Evolutionary conservation across 92 coral and sea anemone species (phyloP).

Genomic region (Chrysogorgia sp.): DNA sequence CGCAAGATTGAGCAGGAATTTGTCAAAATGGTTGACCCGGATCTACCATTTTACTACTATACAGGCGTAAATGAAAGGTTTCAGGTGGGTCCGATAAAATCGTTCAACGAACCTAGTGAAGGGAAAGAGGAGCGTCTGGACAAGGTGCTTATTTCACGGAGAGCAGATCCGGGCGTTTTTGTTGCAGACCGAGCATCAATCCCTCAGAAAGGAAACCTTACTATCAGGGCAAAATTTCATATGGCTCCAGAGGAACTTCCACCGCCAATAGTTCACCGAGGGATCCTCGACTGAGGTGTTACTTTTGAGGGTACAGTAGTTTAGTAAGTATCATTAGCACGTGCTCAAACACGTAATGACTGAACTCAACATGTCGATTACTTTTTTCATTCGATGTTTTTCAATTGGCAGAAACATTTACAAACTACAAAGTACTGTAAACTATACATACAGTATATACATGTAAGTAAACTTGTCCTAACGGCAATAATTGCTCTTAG

Average conservation of each 20-base stretch:
- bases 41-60: constrained; percentile 25
- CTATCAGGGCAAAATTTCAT: constrained; percentile 55
- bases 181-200: constrained; percentile 42
- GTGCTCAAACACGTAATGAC: too few species aligned
- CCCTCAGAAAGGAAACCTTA: constrained; percentile 54
- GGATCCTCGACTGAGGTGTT: neutral
- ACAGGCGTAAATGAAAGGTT: constrained; percentile 47
- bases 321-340: too few species aligned
- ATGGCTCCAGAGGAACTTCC: constrained; percentile 41
- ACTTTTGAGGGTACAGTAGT: too few species aligned
- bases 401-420: too few species aligned
- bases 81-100: constrained; percentile 21
- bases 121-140: constrained; percentile 48
- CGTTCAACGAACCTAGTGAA: constrained; percentile 48
- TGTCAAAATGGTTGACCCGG: constrained; percentile 28
- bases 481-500: too few species aligned
- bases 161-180: constrained; percentile 67
- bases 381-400: too few species aligned
- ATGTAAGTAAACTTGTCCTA: too few species aligned
- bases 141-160: constrained; percentile 16
- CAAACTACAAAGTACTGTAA: too few species aligned
- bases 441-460: too few species aligned
- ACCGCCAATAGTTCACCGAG: constrained; percentile 1
- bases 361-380: too few species aligned
- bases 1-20: constrained; percentile 35